Evolutionary conservation across 2,113 vertebrate genomes (phyloP), one percentile per base, ranked within the genome.

Genomic region (Sigmodon hispidus): DNA sequence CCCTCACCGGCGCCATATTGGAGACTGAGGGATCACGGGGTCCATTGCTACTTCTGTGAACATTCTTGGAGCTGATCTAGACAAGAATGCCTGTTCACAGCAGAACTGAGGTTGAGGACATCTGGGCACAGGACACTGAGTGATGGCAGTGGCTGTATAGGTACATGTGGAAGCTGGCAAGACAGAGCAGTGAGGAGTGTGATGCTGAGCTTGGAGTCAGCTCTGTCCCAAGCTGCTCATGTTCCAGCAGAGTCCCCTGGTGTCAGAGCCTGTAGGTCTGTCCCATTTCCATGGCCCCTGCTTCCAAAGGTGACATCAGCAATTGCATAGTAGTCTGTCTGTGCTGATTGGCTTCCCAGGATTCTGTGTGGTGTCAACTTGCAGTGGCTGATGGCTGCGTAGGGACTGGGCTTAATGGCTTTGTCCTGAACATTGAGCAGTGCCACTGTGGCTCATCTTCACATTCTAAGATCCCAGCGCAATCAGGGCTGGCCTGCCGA

Each of bases 351-450:
- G 76, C 52, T 92, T 70, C 22, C 72, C n/a, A 13, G 77, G 65
- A 79, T 85, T 90, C 69, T 19, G 65, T 0, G 1, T 0, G 3
- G 63, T 50, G 22, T 90, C 36, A 43, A 11, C 43, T 52, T 17
- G 76, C 31, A 1, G 11, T 0, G 10, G 52, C 93, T 84, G 79
- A 70, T 0, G 79, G 50, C 84, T 52, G 79, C 17, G 12, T 0
- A 7, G 95, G 93, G 79, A 65, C 73, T 73, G 72, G 79, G 83
- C 63, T 76, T 96, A 43, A 40, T 79, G 50, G 75, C 87, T 94
- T 86, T 79, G 67, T 83, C 83, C 0, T 3, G 67, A 94, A 87
- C 50, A 26, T 22, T 19, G 50, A 83, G 87, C 48, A 36, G 57
- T 36, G 6, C 3, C 80, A 29, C 91, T 59, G 19, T 61, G 73